Evolutionary conservation across 2,113 vertebrate genomes (phyloP).

Genomic region (Corydoras maculifer): DNA sequence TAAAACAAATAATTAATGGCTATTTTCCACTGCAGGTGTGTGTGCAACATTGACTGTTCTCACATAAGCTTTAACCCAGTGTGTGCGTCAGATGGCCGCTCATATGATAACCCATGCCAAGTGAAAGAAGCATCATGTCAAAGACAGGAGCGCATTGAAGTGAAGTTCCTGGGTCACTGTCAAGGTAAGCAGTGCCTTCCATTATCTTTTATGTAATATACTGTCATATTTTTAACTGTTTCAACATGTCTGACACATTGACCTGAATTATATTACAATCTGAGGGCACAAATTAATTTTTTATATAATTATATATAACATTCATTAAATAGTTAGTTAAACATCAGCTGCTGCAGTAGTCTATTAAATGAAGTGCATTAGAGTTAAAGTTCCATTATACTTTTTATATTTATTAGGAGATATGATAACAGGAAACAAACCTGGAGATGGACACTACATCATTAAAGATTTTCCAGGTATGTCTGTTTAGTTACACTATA

Average conservation of each 20-base stretch:
- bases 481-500: background rate
- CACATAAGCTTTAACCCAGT: constrained; percentile 99
- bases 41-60: constrained; percentile 99
- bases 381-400: background rate
- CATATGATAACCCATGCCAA: constrained; percentile 99
- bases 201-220: background rate
- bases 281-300: too few relatives aligned
- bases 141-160: constrained; percentile 99
- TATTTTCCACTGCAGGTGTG: constrained; percentile 72
- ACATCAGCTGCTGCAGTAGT: constrained; percentile 6
- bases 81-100: constrained; percentile 95
- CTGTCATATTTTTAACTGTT: background rate
- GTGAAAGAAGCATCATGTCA: constrained; percentile 99
- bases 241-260: too few relatives aligned
- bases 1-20: background rate
- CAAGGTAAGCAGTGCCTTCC: constrained; percentile 74
- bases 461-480: constrained; percentile 86
- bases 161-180: constrained; percentile 97
- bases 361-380: background rate
- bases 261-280: too few relatives aligned
- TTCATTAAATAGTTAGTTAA: background rate
- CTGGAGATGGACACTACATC: constrained; percentile 86
- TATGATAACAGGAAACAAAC: constrained; percentile 79
- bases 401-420: constrained; percentile 69
- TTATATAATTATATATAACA: too few relatives aligned